Evolutionary conservation across 2,797 vertebrate genomes (phyloP), one percentile per base, ranked within the genome.

Genomic region (Alosa sapidissima): DNA sequence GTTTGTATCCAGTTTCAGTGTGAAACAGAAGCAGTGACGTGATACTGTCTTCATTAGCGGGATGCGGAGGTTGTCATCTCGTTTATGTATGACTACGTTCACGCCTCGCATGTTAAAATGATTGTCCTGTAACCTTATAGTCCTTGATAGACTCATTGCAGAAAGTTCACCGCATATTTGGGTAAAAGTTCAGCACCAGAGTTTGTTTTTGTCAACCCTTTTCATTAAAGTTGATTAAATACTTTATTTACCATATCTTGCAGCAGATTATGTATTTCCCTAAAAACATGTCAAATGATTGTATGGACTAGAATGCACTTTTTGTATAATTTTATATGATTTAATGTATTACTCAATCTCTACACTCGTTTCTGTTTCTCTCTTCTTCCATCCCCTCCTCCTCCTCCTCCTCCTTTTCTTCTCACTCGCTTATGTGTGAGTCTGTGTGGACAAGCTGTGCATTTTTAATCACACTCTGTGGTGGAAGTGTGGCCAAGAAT

Each of bases 1-100:
- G 16, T 51, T 48, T 87, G 91, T 84, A 86, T 92, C 90, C 86
- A 51, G 5, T 93, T 91, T 89, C 91, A 90, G 62, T 33, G 82
- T 88, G 87, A 91, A 91, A 91, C 89, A 58, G 85, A 89, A 88
- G 82, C 85, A 87, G 48, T 68, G 86, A 85, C 82, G 87, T 72
- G 75, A 83, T 28, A 33, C 52, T 88, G 84, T 48, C 82, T 88
- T 87, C 88, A 90, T 92, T 89, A 89, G 89, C 83, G 65, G 55
- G 82, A 72, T 88, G 88, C 10, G 54, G 16, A 54, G 83, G 82
- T 81, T 48, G 60, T 11, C 83, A 85, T 60, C 86, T 82, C 49
- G 81, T 85, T 81, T 62, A 83, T 85, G 87, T 81, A 86, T 85
- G 75, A 83, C 58, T 36, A 83, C 83, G 68, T 65, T 82, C 81